Evolutionary conservation across 2,113 vertebrate genomes (phyloP), one percentile per base, ranked within the genome.

Genomic region (Lasiurus cinereus): DNA sequence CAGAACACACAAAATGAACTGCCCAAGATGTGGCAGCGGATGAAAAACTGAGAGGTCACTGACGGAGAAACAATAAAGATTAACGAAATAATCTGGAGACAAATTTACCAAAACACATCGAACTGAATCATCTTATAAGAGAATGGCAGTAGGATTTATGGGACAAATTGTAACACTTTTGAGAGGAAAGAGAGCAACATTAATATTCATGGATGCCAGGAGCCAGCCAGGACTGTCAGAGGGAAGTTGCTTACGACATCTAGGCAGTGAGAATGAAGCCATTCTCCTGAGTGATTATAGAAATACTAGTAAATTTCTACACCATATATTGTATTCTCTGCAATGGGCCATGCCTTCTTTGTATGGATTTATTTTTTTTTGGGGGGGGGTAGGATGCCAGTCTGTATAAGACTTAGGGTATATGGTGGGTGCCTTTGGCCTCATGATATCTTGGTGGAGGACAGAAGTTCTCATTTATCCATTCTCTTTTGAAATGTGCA

Each of bases 21-120:
- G 0, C 8, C 31, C 31, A 29, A 0, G 2, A 10, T 1, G 4
- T 0, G 46, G 5, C 18, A 19, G 13, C 0, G 4, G 46, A 39
- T 2, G 59, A 36, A 50, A 21, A 62, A 80, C 22, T 0, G 11
- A 39, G 21, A 74, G n/a, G n/a, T 21, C 50, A 12, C 0, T 4
- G 14, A 27, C 4, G 0, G 14, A 21, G 9, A 24, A 16, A 74
- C 22, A 67, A 29, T 12, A 50, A 27, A 22, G 2, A 14, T 24
- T 46, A 31, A 62, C 3, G 72, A 36, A 48, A 18, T 8, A 46
- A 15, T 6, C 43, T 1, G 31, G 29, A 50, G 19, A 59, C 21
- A 22, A 46, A 67, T 31, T 39, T 33, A 8, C 54, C 24, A 29
- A 14, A 59, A 62, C 22, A 24, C 27, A 46, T 1, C 66, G 10